phyloP scores from a whole-genome alignment of 1,140 invertebrate species.

The Drosophila malerkotliana region DNA sequence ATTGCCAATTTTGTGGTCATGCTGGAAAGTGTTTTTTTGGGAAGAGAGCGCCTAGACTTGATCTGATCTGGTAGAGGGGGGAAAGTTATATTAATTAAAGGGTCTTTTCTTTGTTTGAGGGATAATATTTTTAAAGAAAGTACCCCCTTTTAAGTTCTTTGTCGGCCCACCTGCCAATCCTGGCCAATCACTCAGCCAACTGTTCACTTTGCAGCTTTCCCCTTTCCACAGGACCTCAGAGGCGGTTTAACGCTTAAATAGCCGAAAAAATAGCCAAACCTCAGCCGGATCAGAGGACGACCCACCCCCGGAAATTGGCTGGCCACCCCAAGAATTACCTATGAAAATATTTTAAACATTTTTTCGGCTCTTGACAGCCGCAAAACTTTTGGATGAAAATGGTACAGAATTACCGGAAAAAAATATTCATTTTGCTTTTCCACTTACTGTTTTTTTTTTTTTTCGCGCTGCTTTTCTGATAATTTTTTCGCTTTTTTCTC shows the following conservation, averaged over 20 bases:
- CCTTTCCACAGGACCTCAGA: slow-evolving; percentile 2
- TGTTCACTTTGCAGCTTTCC: slow-evolving; percentile 59
- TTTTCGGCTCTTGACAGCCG: slow-evolving; percentile 33
- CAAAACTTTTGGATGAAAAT: slow-evolving; percentile 34
- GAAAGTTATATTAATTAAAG: slow-evolving; percentile 18
- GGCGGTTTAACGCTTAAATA: slow-evolving; percentile 67
- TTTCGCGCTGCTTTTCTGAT: slow-evolving; percentile 54
- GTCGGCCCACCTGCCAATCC: slow-evolving; percentile 17
- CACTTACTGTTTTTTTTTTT: slow-evolving; percentile 12
- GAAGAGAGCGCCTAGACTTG: slow-evolving; percentile 24
- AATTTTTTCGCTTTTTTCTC: slow-evolving; percentile 60
- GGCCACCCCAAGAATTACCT: slow-evolving; percentile 45
- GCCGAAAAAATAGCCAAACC: slow-evolving; percentile 13
- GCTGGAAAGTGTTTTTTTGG: slow-evolving; percentile 11
- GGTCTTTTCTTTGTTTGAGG: too few species aligned
- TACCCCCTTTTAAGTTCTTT: too few species aligned
- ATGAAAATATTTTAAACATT: slow-evolving; percentile 59
- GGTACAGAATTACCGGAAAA: slow-evolving; percentile 53
- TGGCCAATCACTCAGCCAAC: slow-evolving; percentile 52
- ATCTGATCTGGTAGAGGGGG: neutral
- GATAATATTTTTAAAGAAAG: too few species aligned
- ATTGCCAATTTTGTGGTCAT: slow-evolving; percentile 39
- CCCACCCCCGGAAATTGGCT: slow-evolving; percentile 22
- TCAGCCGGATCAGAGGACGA: slow-evolving; percentile 23
- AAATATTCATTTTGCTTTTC: slow-evolving; percentile 72